A percentile compares a stretch with the other conserved stretches of the same genome.
These are phyloP conservation scores for Enchytraeus crypticus DNA, from an alignment of 2,888 invertebrate genomes.

Conservation along the genomic window DNA sequence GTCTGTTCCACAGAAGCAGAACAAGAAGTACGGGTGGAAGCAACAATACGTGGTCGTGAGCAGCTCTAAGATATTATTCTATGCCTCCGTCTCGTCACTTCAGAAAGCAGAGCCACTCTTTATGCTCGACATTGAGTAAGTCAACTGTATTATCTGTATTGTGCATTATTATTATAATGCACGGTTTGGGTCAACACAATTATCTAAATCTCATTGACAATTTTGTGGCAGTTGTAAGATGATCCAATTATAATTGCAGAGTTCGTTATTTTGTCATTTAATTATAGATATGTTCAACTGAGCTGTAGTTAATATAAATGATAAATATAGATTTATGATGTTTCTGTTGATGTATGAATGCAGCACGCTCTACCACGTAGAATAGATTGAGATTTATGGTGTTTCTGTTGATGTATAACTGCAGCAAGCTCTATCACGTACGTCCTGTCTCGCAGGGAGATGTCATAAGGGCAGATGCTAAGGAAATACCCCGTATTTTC, in stretches of 20 bases:
- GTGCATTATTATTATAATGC: neutral
- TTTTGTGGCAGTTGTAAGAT: neutral
- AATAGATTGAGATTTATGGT: too few species aligned
- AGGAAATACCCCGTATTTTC: constrained; percentile 98
- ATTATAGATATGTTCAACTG: too few species aligned
- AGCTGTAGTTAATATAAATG: too few species aligned
- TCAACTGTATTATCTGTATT: constrained; percentile 17
- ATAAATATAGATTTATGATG: too few species aligned
- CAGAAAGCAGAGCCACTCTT: constrained; percentile 87
- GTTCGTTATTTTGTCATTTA: too few species aligned
- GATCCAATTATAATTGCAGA: neutral
- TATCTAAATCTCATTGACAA: neutral
- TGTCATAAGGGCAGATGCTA: constrained; percentile 95
- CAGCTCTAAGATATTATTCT: constrained; percentile 92
- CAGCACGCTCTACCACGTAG: too few species aligned
- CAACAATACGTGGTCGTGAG: constrained; percentile 94
- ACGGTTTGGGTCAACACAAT: too few species aligned
- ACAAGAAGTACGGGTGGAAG: constrained; percentile 90
- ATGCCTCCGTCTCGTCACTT: constrained; percentile 81
- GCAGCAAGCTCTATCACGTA: constrained; percentile 95
- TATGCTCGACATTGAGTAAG: constrained; percentile 86
- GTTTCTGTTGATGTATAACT: too few species aligned
- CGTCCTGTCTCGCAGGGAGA: constrained; percentile 97
- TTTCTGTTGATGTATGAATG: too few species aligned
- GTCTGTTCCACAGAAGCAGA: constrained; percentile 86